Base-by-base conservation (phyloP, 2,888 invertebrate species). In the Leucania comma region DNA sequence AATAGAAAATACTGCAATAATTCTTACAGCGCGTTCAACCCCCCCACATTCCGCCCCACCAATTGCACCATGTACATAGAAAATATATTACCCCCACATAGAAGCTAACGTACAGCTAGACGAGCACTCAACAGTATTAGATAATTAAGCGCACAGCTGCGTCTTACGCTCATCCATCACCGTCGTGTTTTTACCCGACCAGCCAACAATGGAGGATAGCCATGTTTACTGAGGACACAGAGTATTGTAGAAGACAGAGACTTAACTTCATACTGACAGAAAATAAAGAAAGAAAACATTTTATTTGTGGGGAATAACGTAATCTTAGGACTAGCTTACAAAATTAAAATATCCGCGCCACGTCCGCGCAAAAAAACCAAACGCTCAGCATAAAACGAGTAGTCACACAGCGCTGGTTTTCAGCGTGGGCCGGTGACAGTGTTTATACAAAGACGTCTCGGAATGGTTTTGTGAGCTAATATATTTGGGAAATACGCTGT, bases 71-170 rank as follows among this genome's bases (percentile, higher is more conserved):
- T 63, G 70, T 57, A 66, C 67, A 60, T 69, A 77, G 65, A 77
- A 29, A 63, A 78, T 68, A 68, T 56, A 73, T 68, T 51, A 79
- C 79, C 38, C 35, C 50, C 26, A 46, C 48, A 73, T n/a, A 63
- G 64, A 22, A 57, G 38, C 71, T 57, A 32, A 51, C n/a, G 48
- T 9, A 68, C 46, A 56, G 35, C 74, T 66, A 80, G 67, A 32
- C 61, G 24, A 65, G 64, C 79, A 82, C 86, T 84, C 78, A 65
- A 62, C 78, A 65, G 78, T 80, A 84, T 83, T 82, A 84, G 78
- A 80, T 81, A 86, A 85, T 84, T 73, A 84, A 80, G 74, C 76
- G 74, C 87, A 46, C 79, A 86, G 86, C 86, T 87, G 87, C 75
- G 71, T 75, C 78, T 76, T 78, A 59, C 64, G 38, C 62, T 66